These are phyloP conservation scores for Timandra comae DNA, from an alignment of 2,888 invertebrate species.

Conservation along the genomic window DNA sequence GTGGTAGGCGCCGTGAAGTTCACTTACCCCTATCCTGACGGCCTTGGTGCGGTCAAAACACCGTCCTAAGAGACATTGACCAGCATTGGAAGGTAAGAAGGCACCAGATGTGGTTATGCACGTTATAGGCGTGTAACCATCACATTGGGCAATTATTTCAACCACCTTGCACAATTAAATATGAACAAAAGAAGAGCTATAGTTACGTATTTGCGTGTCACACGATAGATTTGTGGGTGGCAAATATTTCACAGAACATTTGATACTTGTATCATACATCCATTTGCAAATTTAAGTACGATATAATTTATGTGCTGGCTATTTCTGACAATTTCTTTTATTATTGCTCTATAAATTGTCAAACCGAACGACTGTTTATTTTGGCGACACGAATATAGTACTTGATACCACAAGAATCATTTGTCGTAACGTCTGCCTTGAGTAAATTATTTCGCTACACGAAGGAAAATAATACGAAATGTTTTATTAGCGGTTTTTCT, in stretches of 20 bases:
- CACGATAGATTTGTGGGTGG: conserved; percentile 52
- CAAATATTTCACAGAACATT: conserved; percentile 13
- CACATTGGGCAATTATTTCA: conserved; percentile 61
- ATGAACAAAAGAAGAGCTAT: conserved; percentile 58
- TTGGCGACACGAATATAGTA: no score
- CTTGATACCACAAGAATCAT: no score
- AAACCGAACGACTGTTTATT: no score
- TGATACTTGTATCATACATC: background rate
- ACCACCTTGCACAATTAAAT: conserved; percentile 57
- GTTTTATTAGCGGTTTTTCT: conserved; percentile 31
- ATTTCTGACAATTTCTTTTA: conserved; percentile 1
- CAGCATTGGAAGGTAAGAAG: conserved; percentile 39
- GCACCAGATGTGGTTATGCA: conserved; percentile 46
- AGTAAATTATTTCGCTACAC: no score
- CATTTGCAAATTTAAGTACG: conserved; percentile 1
- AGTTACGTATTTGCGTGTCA: conserved; percentile 55
- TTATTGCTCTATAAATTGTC: no score
- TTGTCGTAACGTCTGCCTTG: no score
- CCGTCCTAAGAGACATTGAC: conserved; percentile 58
- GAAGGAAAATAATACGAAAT: background rate
- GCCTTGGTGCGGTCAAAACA: conserved; percentile 68
- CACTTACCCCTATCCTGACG: conserved; percentile 56
- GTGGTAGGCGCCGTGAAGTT: conserved; percentile 41
- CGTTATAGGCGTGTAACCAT: conserved; percentile 51
- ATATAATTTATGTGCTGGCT: background rate